phyloP scores from a whole-genome alignment of 2,888 invertebrate genomes.

The Nomada fucata region DNA sequence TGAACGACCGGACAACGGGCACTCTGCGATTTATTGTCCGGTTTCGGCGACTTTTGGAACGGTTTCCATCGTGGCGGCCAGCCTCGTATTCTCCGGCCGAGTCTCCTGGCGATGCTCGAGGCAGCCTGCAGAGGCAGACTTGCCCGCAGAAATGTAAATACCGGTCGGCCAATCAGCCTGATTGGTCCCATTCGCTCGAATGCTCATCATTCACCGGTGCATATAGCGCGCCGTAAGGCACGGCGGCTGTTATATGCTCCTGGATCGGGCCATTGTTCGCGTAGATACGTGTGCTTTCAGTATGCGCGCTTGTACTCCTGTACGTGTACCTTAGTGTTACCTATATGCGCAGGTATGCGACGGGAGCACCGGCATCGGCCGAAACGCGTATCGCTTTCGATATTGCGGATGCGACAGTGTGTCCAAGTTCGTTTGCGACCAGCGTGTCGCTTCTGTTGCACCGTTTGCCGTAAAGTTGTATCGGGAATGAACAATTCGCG shows the following conservation, averaged over 20 bases:
- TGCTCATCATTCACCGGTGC: slow-evolving; percentile 80
- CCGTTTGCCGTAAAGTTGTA: no score
- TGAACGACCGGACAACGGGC: background rate
- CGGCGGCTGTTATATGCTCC: slow-evolving; percentile 65
- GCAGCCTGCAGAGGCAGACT: slow-evolving; percentile 62
- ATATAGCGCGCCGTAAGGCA: slow-evolving; percentile 70
- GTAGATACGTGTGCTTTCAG: slow-evolving; percentile 36
- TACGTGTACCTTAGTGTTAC: slow-evolving; percentile 42
- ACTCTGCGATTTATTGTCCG: background rate
- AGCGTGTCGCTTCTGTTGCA: background rate
- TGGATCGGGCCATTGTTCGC: slow-evolving; percentile 74
- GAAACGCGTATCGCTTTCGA: slow-evolving; percentile 44
- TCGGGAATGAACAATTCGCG: no score
- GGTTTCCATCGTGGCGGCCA: slow-evolving; percentile 37
- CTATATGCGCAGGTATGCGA: slow-evolving; percentile 19
- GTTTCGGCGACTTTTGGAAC: slow-evolving; percentile 35
- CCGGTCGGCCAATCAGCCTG: slow-evolving; percentile 83
- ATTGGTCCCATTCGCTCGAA: slow-evolving; percentile 83
- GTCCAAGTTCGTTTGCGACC: slow-evolving; percentile 13
- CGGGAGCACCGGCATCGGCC: slow-evolving; percentile 20
- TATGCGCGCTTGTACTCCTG: slow-evolving; percentile 19
- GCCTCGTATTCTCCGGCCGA: slow-evolving; percentile 57
- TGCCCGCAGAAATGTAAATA: slow-evolving; percentile 82
- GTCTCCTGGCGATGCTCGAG: slow-evolving; percentile 60
- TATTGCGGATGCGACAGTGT: slow-evolving; percentile 27